Conservation (phyloP, 1,140 invertebrate species). For the Atta colombica region DNA sequence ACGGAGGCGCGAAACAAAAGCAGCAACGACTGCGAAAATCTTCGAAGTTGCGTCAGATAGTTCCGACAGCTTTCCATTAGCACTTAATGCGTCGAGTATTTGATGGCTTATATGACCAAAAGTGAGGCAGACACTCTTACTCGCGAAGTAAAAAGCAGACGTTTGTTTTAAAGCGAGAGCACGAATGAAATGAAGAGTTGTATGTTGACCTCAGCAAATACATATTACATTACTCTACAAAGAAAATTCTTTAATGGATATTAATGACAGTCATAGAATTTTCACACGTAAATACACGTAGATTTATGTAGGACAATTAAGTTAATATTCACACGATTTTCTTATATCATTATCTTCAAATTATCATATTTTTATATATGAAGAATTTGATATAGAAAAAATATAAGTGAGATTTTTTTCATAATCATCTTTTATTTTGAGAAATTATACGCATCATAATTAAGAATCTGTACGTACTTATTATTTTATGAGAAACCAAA, state of each 20-base stretch:
- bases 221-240: neutral
- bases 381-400: neutral
- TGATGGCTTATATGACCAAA: neutral
- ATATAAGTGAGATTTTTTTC: neutral
- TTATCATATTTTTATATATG: neutral
- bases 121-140: neutral
- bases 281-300: neutral
- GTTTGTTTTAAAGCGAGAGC: neutral
- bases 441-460: neutral
- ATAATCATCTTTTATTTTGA: neutral
- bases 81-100: neutral
- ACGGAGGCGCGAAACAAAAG: slow-evolving; percentile 46
- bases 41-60: slow-evolving; percentile 1
- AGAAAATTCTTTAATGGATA: neutral
- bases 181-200: neutral
- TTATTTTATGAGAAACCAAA: neutral
- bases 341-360: neutral
- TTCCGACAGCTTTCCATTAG: neutral
- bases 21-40: slow-evolving; percentile 11
- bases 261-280: neutral
- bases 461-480: neutral
- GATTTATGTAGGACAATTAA: neutral
- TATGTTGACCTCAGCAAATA: neutral
- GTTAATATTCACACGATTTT: neutral
- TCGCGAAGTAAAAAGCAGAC: neutral